A percentile compares a stretch with the other conserved stretches of the same genome.
phyloP scores from a whole-genome alignment of 2,113 vertebrate genomes.

The Myotis davidii region DNA sequence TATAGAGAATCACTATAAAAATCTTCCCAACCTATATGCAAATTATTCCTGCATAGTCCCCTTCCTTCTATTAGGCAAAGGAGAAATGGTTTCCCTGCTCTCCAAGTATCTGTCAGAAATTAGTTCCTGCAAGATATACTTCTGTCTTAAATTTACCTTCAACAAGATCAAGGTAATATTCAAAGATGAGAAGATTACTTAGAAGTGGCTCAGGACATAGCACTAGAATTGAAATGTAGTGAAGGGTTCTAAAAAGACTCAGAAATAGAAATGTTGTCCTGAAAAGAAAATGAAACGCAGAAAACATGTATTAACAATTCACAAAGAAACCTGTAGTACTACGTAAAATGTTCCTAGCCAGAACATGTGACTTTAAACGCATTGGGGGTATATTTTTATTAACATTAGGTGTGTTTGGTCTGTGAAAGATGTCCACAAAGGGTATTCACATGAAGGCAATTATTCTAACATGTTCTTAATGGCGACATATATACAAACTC shows the following conservation, averaged over 20 bases:
- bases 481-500: not conserved
- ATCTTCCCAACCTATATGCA: not conserved
- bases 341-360: not conserved
- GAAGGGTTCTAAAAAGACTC: not conserved
- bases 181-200: slow-evolving; percentile 40
- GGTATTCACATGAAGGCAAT: not conserved
- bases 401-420: not conserved
- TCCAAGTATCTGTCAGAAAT: slow-evolving; percentile 60
- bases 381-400: not conserved
- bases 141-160: slow-evolving; percentile 53
- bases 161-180: slow-evolving; percentile 44
- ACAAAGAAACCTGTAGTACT: not conserved
- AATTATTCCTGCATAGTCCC: not conserved
- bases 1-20: not conserved
- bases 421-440: not conserved
- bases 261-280: not conserved
- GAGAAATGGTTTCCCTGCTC: not conserved
- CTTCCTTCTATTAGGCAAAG: not conserved
- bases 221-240: not conserved
- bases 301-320: not conserved
- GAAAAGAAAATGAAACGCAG: not conserved
- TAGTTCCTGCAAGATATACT: slow-evolving; percentile 49
- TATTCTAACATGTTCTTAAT: not conserved
- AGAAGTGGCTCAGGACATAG: slow-evolving; percentile 16
- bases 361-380: slow-evolving; percentile 11